Conservation (phyloP, 2,113 vertebrate species). For the Chaenogobius annularis region DNA sequence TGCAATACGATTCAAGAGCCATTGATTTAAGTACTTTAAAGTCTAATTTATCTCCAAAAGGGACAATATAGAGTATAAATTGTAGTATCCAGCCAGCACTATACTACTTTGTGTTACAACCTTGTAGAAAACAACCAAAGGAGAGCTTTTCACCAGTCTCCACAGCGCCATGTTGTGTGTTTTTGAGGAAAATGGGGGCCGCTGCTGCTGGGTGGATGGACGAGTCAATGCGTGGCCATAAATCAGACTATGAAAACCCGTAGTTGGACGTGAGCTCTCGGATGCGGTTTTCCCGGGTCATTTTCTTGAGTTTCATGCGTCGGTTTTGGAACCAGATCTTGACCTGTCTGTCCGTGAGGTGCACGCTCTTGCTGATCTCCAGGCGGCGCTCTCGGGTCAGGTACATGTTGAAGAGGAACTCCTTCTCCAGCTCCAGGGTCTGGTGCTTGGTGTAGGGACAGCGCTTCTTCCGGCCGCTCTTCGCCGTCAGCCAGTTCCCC, state of each 20-base stretch:
- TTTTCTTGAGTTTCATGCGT: constrained; percentile 99
- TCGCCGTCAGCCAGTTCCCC: constrained; percentile 97
- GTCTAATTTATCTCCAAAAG: constrained; percentile 11
- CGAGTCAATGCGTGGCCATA: neutral
- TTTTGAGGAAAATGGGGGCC: neutral
- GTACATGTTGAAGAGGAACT: constrained; percentile 99
- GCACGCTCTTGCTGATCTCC: constrained; percentile 98
- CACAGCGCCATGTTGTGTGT: constrained; percentile 31
- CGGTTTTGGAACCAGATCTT: constrained; percentile 99
- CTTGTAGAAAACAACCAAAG: neutral
- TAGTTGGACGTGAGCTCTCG: constrained; percentile 97
- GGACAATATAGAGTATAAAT: neutral
- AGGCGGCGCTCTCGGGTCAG: constrained; percentile 99
- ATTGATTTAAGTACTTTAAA: neutral
- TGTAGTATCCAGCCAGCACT: neutral
- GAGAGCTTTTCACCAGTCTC: constrained; percentile 13
- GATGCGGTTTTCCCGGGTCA: constrained; percentile 97
- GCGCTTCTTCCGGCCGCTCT: constrained; percentile 98
- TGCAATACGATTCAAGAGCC: neutral
- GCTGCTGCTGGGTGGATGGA: neutral
- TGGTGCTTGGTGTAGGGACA: constrained; percentile 99
- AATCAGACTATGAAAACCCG: constrained; percentile 87
- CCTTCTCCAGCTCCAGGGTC: constrained; percentile 98
- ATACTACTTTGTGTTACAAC: neutral
- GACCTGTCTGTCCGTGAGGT: constrained; percentile 99